These are phyloP conservation scores for Cebidichthys violaceus DNA, from an alignment of 2,113 vertebrate species.

Conservation along the genomic window DNA sequence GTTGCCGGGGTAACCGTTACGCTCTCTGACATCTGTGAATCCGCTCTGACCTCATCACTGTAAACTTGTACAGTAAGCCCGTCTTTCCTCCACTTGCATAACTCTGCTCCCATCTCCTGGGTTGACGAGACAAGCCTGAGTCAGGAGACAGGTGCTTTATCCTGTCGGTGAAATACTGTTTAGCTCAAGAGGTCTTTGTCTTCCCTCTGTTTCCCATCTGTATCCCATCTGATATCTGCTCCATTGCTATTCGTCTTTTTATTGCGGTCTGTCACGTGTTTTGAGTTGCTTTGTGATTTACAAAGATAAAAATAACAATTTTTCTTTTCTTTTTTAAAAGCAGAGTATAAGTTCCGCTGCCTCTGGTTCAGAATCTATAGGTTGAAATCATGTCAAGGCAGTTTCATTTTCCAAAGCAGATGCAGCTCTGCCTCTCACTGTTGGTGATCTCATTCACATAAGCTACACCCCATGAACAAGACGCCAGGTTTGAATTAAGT, in stretches of 20 bases:
- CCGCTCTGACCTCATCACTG: slow-evolving; percentile 41
- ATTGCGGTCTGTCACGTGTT: slow-evolving; percentile 17
- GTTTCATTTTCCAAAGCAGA: slow-evolving; percentile 47
- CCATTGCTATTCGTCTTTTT: slow-evolving; percentile 20
- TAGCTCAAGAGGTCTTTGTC: slow-evolving; percentile 1
- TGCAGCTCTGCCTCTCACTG: slow-evolving; percentile 28
- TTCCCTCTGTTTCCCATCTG: slow-evolving; percentile 27
- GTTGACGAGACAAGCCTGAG: slow-evolving; percentile 10
- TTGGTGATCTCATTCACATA: slow-evolving; percentile 65
- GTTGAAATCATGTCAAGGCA: slow-evolving; percentile 26
- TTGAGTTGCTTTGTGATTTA: slow-evolving; percentile 31
- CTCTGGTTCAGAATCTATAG: slow-evolving; percentile 31
- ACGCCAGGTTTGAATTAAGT: slow-evolving; percentile 73
- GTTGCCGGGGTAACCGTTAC: slow-evolving; percentile 42
- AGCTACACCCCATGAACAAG: slow-evolving; percentile 46
- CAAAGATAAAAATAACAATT: slow-evolving; percentile 5
- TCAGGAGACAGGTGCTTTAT: slow-evolving; percentile 24
- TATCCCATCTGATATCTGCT: slow-evolving; percentile 14
- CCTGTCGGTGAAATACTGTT: neutral
- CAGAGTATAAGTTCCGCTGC: neutral
- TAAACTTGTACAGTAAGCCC: slow-evolving; percentile 14
- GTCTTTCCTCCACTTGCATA: slow-evolving; percentile 20
- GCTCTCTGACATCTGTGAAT: slow-evolving; percentile 46
- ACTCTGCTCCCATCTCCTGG: neutral
- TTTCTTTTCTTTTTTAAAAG: neutral